These are phyloP conservation scores for Pantelozetes paolii DNA, from an alignment of 2,888 invertebrate species.

Conservation along the genomic window DNA sequence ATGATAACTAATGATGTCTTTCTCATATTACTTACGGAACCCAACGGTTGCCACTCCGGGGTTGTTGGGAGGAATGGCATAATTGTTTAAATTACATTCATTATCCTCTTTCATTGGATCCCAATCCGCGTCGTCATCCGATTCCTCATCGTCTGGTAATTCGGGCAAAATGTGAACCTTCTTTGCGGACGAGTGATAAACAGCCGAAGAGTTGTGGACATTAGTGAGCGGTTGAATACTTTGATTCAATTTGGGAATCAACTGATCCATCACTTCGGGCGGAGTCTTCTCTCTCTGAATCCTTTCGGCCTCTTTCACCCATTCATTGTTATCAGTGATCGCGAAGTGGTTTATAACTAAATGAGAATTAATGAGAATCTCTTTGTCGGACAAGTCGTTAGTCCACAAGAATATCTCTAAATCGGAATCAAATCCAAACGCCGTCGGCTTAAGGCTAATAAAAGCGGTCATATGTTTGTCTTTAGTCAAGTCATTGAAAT, in stretches of 20 bases:
- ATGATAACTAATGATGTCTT: background rate
- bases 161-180: background rate
- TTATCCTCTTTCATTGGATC: background rate
- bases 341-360: background rate
- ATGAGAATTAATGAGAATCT: background rate
- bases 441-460: background rate
- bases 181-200: background rate
- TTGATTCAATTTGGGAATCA: background rate
- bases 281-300: background rate
- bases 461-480: background rate
- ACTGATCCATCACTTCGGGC: background rate
- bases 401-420: slow-evolving; percentile 2
- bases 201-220: background rate
- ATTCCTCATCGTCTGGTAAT: background rate
- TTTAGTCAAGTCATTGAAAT: background rate
- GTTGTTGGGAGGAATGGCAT: background rate
- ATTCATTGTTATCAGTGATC: slow-evolving; percentile 4
- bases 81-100: background rate
- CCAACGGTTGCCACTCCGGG: background rate
- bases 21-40: background rate
- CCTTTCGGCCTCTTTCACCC: background rate
- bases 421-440: background rate
- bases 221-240: background rate
- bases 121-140: slow-evolving; percentile 9
- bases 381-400: background rate